Base-by-base conservation (phyloP, 1,140 invertebrate genomes). In the Aphis craccivora region DNA sequence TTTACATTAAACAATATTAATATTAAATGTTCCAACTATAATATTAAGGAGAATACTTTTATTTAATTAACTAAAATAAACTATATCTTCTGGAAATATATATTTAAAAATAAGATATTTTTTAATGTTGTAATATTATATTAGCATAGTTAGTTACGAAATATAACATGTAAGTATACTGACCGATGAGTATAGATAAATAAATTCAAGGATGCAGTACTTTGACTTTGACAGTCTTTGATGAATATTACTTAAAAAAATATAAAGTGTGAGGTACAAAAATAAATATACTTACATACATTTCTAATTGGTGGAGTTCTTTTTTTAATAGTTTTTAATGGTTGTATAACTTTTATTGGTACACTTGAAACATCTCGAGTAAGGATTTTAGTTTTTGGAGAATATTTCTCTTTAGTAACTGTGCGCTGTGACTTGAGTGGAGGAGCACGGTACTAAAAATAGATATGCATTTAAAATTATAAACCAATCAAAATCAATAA, bases 371-470 rank as follows among this genome's bases (percentile, higher is more conserved):
- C 35, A 55, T 93, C 51, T 93, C 23, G 45, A 86, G 91, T 30
- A 60, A 18, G 35, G 51, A 2, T 18, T 84, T 60, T 94, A 30
- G n/a, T 60, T 94, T 94, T 94, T 40, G 94, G 94, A 60, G 93
- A 94, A 90, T 94, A 94, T 45, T 94, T 94, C 53, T 94, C 94
- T 93, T 93, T 94, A 43, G 94, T 94, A 25, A 93, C 76, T 86
- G 94, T 92, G 20, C 94, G 83, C 48, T 93, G 93, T 23, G 94
- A 94, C 93, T 93, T 94, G 6, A 94, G 81, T 40, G 81, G 81
- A n/a, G 94, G 94, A 22, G 94, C 94, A 83, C 94, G 94, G 90
- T 94, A 94, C 94, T 94, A 92, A 76, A 89, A 94, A 93, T 83
- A 53, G 45, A 94, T 67, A 43, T 60, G 43, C 51, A 81, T 84